Conservation (phyloP, 2,888 invertebrate genomes). For the Ophonus ardosiacus region DNA sequence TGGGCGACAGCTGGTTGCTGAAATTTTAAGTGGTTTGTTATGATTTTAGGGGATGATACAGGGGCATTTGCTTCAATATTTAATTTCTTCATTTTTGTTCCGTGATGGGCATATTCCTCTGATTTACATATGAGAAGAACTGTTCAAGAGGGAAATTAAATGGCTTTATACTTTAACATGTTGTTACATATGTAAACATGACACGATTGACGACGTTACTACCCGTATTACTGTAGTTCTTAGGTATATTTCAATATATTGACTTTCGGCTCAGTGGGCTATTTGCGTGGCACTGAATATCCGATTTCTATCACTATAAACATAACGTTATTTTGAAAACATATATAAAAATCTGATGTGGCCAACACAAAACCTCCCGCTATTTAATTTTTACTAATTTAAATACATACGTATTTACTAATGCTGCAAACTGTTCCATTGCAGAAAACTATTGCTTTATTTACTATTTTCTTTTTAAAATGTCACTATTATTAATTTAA, state of each 20-base stretch:
- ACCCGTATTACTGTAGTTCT: not conserved
- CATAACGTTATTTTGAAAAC: too few relatives aligned
- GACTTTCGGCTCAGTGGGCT: not conserved
- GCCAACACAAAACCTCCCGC: too few relatives aligned
- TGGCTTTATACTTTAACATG: not conserved
- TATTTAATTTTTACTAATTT: too few relatives aligned
- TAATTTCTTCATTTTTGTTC: constrained; percentile 61
- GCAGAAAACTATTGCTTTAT: too few relatives aligned
- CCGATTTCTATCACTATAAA: too few relatives aligned
- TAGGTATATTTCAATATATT: not conserved
- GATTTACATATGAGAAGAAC: constrained; percentile 2
- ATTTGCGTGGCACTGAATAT: too few relatives aligned
- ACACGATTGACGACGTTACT: too few relatives aligned
- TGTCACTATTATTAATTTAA: too few relatives aligned
- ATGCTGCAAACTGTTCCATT: too few relatives aligned
- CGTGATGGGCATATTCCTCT: not conserved
- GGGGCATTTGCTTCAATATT: constrained; percentile 54
- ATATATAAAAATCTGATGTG: too few relatives aligned
- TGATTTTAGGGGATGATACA: constrained; percentile 43
- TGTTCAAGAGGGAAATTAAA: not conserved
- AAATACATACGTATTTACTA: too few relatives aligned
- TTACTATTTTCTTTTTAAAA: too few relatives aligned
- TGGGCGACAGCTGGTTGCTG: constrained; percentile 55
- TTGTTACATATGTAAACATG: not conserved
- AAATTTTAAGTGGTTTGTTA: constrained; percentile 60